These are phyloP conservation scores for Tachysurus fulvidraco DNA, from an alignment of 2,113 vertebrate genomes.

Conservation along the genomic window DNA sequence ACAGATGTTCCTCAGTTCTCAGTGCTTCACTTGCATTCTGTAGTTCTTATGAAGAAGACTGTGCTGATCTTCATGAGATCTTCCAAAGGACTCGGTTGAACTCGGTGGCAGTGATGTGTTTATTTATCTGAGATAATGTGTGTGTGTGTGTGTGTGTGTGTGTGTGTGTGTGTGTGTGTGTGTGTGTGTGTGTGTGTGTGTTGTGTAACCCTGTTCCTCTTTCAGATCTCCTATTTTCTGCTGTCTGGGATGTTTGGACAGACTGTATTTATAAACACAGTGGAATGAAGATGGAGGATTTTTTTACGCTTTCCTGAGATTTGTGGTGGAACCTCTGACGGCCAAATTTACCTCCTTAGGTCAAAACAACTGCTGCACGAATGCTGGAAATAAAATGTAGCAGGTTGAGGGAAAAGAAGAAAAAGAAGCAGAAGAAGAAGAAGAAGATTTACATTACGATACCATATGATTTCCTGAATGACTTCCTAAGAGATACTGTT, in stretches of 20 bases:
- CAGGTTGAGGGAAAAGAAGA: not conserved
- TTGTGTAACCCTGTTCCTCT: slow-evolving; percentile 49
- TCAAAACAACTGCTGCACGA: slow-evolving; percentile 29
- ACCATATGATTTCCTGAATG: no score
- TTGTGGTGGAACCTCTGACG: slow-evolving; percentile 25
- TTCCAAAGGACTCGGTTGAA: not conserved
- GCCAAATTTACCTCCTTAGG: not conserved
- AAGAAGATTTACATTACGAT: not conserved
- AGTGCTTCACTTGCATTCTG: not conserved
- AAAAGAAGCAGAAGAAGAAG: not conserved
- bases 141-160: slow-evolving; percentile 27
- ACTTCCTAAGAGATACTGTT: no score
- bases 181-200: not conserved
- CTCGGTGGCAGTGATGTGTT: slow-evolving; percentile 18
- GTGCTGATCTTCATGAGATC: not conserved
- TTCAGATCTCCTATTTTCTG: slow-evolving; percentile 52
- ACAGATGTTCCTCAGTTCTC: not conserved
- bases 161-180: slow-evolving; percentile 35
- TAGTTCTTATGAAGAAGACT: not conserved
- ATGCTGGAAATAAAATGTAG: not conserved
- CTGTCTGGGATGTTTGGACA: slow-evolving; percentile 48
- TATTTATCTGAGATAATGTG: slow-evolving; percentile 42
- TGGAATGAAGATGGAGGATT: slow-evolving; percentile 36
- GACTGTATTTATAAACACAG: slow-evolving; percentile 52
- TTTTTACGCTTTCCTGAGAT: slow-evolving; percentile 28